A percentile compares a stretch with the other conserved stretches of the same genome.
These are phyloP conservation scores for Phrynosoma platyrhinos DNA, from an alignment of 2,113 vertebrate genomes.

Conservation along the genomic window DNA sequence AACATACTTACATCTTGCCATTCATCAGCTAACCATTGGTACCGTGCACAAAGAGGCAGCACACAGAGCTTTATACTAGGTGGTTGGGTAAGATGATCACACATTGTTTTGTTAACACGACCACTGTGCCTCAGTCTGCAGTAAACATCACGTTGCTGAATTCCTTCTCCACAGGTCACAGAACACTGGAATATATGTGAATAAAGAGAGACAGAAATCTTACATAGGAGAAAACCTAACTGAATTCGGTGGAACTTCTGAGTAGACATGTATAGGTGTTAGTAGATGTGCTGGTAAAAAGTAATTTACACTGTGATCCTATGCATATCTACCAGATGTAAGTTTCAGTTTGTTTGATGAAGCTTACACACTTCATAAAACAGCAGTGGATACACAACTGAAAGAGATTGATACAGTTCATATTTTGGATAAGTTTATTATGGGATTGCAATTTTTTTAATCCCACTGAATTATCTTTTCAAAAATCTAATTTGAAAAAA, in stretches of 20 bases:
- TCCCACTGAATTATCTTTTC: neutral
- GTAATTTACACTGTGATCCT: neutral
- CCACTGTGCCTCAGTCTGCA: conserved; percentile 84
- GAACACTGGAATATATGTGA: conserved; percentile 83
- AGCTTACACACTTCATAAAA: neutral
- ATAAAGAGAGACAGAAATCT: conserved; percentile 1
- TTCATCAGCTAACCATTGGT: conserved; percentile 79
- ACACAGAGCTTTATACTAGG: conserved; percentile 73
- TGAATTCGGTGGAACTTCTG: neutral
- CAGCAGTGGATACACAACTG: neutral
- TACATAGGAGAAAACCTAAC: neutral
- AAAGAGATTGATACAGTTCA: neutral
- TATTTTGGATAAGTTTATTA: neutral
- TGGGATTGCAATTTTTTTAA: neutral
- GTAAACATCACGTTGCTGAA: conserved; percentile 85
- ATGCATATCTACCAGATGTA: neutral
- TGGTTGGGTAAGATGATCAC: conserved; percentile 69
- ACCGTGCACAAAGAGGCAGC: conserved; percentile 74
- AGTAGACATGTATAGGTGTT: neutral
- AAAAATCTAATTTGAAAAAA: neutral
- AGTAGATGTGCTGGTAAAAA: neutral
- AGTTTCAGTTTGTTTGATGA: neutral
- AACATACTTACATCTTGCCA: conserved; percentile 86
- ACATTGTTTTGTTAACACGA: conserved; percentile 77
- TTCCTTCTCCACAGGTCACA: conserved; percentile 86